These are phyloP conservation scores for Protomyctophum bolini DNA, from an alignment of 2,113 vertebrate species.

Conservation along the genomic window DNA sequence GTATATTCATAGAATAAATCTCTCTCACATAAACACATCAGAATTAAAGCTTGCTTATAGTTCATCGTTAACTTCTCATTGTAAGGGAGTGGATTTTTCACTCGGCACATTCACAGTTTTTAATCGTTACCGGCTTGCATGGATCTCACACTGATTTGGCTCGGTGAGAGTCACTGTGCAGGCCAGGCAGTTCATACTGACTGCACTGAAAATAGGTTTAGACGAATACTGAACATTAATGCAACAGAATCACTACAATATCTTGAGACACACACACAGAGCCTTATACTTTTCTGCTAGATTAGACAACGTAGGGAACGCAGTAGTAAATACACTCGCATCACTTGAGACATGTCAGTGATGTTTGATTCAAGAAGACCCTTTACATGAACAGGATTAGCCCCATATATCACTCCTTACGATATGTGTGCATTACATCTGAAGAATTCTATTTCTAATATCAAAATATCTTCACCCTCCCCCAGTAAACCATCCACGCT, in stretches of 20 bases:
- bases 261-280: not conserved
- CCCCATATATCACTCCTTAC: too few species aligned
- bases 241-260: not conserved
- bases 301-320: too few species aligned
- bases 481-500: not conserved
- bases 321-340: too few species aligned
- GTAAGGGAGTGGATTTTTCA: not conserved
- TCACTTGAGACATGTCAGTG: too few species aligned
- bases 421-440: too few species aligned
- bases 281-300: not conserved
- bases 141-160: not conserved
- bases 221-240: not conserved
- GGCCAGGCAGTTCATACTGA: not conserved
- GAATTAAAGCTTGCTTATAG: conserved; percentile 5
- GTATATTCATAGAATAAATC: conserved; percentile 48
- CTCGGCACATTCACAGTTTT: not conserved
- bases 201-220: not conserved
- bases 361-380: too few species aligned
- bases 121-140: not conserved
- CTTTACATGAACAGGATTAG: too few species aligned
- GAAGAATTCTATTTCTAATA: too few species aligned
- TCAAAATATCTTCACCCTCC: not conserved
- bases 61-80: not conserved
- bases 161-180: not conserved
- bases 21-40: conserved; percentile 34